These are phyloP conservation scores for Agelaius tricolor DNA, from an alignment of 2,113 vertebrate species.

Conservation along the genomic window DNA sequence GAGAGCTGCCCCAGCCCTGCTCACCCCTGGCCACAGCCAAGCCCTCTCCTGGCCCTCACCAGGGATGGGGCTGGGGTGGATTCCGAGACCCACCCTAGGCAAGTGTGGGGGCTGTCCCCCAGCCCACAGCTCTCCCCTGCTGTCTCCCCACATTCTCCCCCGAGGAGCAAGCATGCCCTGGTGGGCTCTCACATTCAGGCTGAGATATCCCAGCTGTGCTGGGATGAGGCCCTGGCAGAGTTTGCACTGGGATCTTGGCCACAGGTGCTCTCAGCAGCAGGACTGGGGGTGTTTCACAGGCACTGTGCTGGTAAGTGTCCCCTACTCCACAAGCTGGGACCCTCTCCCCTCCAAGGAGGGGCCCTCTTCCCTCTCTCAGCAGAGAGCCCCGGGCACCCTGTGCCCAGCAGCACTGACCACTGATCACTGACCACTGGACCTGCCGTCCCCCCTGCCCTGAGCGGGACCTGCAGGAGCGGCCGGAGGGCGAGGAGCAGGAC, in stretches of 20 bases:
- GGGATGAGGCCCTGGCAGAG: neutral
- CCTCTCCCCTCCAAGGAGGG: neutral
- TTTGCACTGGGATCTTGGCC: neutral
- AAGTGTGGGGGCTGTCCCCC: neutral
- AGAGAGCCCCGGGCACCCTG: neutral
- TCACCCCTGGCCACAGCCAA: fast-evolving
- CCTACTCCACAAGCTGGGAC: neutral
- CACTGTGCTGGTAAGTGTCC: neutral
- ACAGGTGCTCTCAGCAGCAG: neutral
- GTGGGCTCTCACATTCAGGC: fast-evolving
- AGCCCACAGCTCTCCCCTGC: neutral
- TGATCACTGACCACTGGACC: neutral
- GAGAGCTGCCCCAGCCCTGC: neutral
- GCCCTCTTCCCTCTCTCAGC: neutral
- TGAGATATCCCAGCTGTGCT: neutral
- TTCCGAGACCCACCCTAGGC: neutral
- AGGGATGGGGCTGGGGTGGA: neutral
- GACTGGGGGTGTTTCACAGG: neutral
- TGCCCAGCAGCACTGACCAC: neutral
- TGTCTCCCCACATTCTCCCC: too few species aligned
- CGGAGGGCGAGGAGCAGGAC: neutral
- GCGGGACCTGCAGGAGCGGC: neutral
- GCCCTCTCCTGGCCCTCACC: neutral
- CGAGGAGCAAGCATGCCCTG: fast-evolving
- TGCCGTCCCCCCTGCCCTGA: neutral